These are phyloP conservation scores for Scaptomyza parva DNA, from an alignment of 2,888 invertebrate species.

Conservation along the genomic window DNA sequence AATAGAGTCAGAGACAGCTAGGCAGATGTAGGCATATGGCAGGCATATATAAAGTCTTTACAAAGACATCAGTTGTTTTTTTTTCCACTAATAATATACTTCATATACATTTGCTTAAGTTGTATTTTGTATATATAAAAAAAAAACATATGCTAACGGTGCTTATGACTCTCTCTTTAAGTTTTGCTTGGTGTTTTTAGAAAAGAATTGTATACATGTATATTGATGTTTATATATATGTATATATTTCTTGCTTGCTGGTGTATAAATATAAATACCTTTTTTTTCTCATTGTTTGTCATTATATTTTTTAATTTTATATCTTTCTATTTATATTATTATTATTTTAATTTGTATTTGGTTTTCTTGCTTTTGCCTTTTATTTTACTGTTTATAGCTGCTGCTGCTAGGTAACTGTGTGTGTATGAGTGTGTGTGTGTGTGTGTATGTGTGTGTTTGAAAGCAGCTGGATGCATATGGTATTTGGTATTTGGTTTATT, in stretches of 20 bases:
- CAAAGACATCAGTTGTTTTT: constrained; percentile 70
- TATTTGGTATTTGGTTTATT: too few relatives aligned
- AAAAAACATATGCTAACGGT: constrained; percentile 78
- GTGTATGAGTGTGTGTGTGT: constrained; percentile 16
- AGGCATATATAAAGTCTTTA: constrained; percentile 79
- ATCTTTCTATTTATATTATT: constrained; percentile 16
- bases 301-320: constrained; percentile 18
- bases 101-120: constrained; percentile 66
- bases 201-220: constrained; percentile 39
- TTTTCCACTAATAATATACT: constrained; percentile 66
- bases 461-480: constrained; percentile 39
- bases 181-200: constrained; percentile 44
- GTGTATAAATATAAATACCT: constrained; percentile 77
- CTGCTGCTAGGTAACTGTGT: constrained; percentile 40
- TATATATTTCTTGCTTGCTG: constrained; percentile 53
- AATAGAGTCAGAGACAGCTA: constrained; percentile 75
- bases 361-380: not conserved
- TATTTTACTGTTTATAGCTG: constrained; percentile 38
- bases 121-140: constrained; percentile 74
- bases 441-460: constrained; percentile 12
- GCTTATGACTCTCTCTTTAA: constrained; percentile 58
- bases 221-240: constrained; percentile 36
- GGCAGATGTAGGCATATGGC: constrained; percentile 80
- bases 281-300: constrained; percentile 60
- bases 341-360: constrained; percentile 18